Evolutionary conservation across 2,888 invertebrate species (phyloP), one percentile per base, ranked within the genome.

Genomic region (Sphaerophoria rueppellii): DNA sequence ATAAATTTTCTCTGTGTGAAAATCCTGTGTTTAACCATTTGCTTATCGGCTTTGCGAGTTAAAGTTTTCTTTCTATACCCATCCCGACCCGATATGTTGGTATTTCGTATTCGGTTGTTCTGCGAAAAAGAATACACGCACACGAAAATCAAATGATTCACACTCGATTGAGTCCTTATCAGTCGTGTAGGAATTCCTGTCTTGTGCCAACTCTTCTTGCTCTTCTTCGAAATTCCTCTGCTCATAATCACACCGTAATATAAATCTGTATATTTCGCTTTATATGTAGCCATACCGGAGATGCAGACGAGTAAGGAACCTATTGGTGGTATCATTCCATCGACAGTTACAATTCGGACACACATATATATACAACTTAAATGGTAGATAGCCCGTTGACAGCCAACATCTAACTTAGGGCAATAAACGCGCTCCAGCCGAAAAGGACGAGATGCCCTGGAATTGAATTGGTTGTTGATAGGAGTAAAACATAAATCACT

Each of bases 151-250:
- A 24, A 24, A 24, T 24, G 24, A 24, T 82, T 76, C 76, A 72
- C 81, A 82, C 76, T 82, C 81, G 81, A 82, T 82, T 82, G 76
- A 72, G 71, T 81, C 48, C 72, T 76, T 82, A 72, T 82, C 72
- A 16, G 16, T 6, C 16, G 16, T 50, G 34, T 24, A 32, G 70
- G 61, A 61, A 74, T 40, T 58, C 46, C 74, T 32, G 55, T 11
- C 54, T n/a, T n/a, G n/a, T n/a, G n/a, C n/a, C 52, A 34, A n/a
- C 43, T 32, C 2, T 24, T 65, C 35, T 54, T 37, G 24, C 7
- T 54, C 32, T 24, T 24, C 24, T 24, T 24, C 34, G 24, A 34
- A 54, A 54, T 54, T 54, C 54, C 32, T 54, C 0, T 2, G 32
- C 12, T 24, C 54, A 54, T 34, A 54, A 0, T 14, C 9, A 14